Evolutionary conservation across 2,888 invertebrate genomes (phyloP).

Genomic region (Chloroclystis v-ata): DNA sequence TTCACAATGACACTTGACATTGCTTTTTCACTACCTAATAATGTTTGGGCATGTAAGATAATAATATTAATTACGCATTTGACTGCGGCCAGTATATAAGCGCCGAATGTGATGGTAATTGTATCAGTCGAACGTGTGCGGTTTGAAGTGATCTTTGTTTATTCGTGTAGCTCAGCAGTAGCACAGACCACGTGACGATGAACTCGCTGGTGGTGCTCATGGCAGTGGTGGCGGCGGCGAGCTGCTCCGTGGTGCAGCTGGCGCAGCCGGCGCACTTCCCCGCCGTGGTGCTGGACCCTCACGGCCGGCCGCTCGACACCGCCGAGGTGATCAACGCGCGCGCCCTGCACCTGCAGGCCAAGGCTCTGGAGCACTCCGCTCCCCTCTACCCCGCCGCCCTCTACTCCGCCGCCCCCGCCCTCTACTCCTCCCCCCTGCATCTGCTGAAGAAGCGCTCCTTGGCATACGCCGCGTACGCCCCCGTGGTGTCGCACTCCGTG

Average conservation of each 20-base stretch:
- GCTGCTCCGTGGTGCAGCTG: conserved; percentile 69
- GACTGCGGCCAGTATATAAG: conserved; percentile 57
- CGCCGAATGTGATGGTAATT: conserved; percentile 37
- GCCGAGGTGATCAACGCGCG: conserved; percentile 71
- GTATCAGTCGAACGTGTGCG: conserved; percentile 57
- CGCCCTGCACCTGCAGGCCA: conserved; percentile 69
- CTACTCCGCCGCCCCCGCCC: conserved; percentile 35
- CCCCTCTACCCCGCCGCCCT: conserved; percentile 39
- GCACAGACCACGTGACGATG: conserved; percentile 52
- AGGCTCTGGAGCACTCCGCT: conserved; percentile 59
- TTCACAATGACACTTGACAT: conserved; percentile 67
- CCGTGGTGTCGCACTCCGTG: conserved; percentile 30
- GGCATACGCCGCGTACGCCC: conserved; percentile 44
- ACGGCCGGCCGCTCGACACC: conserved; percentile 71
- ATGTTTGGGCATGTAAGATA: conserved; percentile 33
- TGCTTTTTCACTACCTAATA: conserved; percentile 50
- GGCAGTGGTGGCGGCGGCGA: conserved; percentile 78
- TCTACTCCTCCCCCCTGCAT: conserved; percentile 41
- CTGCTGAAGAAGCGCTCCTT: conserved; percentile 47
- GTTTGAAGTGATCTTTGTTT: conserved; percentile 59
- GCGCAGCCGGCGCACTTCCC: conserved; percentile 69
- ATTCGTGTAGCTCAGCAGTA: conserved; percentile 46
- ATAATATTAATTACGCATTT: conserved; percentile 47
- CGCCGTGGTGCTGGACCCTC: conserved; percentile 67
- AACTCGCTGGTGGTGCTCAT: conserved; percentile 80